Evolutionary conservation across 2,888 invertebrate genomes (phyloP), one percentile per base, ranked within the genome.

Genomic region (Conchocele bisecta): DNA sequence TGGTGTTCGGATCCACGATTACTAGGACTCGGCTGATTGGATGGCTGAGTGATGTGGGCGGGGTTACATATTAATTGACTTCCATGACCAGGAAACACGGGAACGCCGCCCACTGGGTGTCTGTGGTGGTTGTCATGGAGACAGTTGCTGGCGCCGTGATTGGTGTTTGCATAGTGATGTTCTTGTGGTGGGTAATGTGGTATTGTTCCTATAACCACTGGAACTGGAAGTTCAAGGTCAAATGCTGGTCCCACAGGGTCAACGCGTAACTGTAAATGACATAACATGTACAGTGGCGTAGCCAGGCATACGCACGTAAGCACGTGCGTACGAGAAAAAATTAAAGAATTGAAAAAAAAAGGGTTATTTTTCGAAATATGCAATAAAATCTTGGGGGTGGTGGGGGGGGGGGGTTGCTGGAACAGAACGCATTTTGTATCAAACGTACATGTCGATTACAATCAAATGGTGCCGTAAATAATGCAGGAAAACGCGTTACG

Each of bases 241-340:
- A 86, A 83, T 6, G 85, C 86, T 31, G 86, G 85, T 22, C 88
- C 88, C n/a, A 83, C 81, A 6, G 88, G 86, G 33, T 79, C 84
- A 0, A 85, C 84, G 3, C 84, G 75, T 13, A 89, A 65, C 88
- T 88, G 75, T 11, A 79, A 76, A 26, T n/a, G 41, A 33, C 24
- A 37, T 5, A 22, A 44, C 17, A 58, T 24, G 57, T 26, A 39
- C 37, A 15, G 57, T 37, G 33, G 26, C 39, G n/a, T 26, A n/a
- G 15, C n/a, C n/a, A n/a, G n/a, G n/a, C n/a, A n/a, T n/a, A n/a
- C n/a, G n/a, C n/a, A n/a, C n/a, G n/a, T n/a, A n/a, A n/a, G n/a
- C n/a, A n/a, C n/a, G n/a, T n/a, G n/a, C n/a, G n/a, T n/a, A n/a
- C n/a, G n/a, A n/a, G n/a, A n/a, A n/a, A n/a, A n/a, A n/a, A n/a